Base-by-base conservation (phyloP, 2,113 vertebrate species). In the Etia nguti region DNA sequence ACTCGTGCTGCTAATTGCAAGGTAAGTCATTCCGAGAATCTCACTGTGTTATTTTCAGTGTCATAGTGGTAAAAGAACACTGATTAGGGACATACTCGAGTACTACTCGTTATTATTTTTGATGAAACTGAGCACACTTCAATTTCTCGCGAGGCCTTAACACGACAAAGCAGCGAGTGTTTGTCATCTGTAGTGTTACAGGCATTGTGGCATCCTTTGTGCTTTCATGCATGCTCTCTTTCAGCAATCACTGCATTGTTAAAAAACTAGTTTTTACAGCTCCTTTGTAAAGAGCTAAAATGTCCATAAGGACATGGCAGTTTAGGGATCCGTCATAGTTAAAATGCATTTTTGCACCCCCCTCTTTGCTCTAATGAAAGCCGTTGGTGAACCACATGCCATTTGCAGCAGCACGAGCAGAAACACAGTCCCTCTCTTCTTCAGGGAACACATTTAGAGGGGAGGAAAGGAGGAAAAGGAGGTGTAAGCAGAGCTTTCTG, bases 351-450 rank as follows among this genome's bases (percentile, higher is more conserved):
- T 24, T 89, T 65, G 50, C 60, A 12, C 34, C 36, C 73, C 55
- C 59, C 31, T 41, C 88, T 31, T 9, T 1, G 18, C 77, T 89
- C 70, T 79, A 82, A 81, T 86, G 59, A 88, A 85, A 86, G 50
- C 65, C 8, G 1, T 68, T 83, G 83, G 70, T 15, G 36, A 87
- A 88, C 73, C 77, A 55, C 60, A 70, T 84, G 70, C 70, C 11
- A 36, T 77, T 86, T 89, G 86, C 70, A 79, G 84, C 60, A 86
- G 81, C 86, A 55, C 68, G 60, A 86, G 77, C 65, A 85, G 54
- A 89, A 87, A 90, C 77, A 89, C 85, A 87, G 75, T 56, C 73
- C 34, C 54, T 86, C 86, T 92, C 81, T 86, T 92, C 86, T 91
- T 55, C 20, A 6, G 15, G 55, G 59, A 87, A 87, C 86, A 86